phyloP scores from a whole-genome alignment of 1,140 invertebrate genomes.

The Episyrphus balteatus region DNA sequence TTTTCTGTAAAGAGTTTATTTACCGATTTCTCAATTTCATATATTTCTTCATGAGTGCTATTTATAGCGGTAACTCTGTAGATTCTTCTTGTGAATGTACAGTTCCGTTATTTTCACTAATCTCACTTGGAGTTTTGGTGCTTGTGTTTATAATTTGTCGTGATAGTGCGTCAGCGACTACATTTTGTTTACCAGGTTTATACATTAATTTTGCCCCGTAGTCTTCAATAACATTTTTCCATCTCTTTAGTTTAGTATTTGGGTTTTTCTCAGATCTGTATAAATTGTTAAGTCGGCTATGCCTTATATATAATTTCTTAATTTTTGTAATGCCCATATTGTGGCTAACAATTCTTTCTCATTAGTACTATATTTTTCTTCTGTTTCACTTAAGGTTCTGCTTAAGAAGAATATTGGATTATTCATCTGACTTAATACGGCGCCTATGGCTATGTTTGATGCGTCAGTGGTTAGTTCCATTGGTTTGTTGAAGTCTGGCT shows the following conservation, averaged over 20 bases:
- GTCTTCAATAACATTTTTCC: slow-evolving; percentile 18
- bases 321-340: slow-evolving; percentile 33
- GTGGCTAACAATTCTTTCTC: slow-evolving; percentile 37
- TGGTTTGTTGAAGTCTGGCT: no score
- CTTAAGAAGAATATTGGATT: slow-evolving; percentile 33
- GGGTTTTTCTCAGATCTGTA: slow-evolving; percentile 30
- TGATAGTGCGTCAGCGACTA: slow-evolving; percentile 4
- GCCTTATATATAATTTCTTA: slow-evolving; percentile 22
- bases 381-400: slow-evolving; percentile 21
- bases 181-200: slow-evolving; percentile 14
- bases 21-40: slow-evolving; percentile 1
- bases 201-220: slow-evolving; percentile 30
- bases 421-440: slow-evolving; percentile 8
- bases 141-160: slow-evolving; percentile 2
- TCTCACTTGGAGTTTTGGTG: neutral
- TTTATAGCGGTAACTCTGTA: neutral
- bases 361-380: slow-evolving; percentile 31
- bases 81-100: neutral
- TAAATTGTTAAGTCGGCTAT: slow-evolving; percentile 13
- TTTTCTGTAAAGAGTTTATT: neutral
- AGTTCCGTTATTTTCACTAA: neutral
- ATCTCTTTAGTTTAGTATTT: slow-evolving; percentile 27
- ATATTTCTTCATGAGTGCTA: slow-evolving; percentile 2
- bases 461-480: slow-evolving; percentile 7
- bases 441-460: slow-evolving; percentile 4